These are phyloP conservation scores for Turritopsis rubra DNA, from an alignment of 30 jellyfish, hydroid and myxozoan species.

Conservation along the genomic window DNA sequence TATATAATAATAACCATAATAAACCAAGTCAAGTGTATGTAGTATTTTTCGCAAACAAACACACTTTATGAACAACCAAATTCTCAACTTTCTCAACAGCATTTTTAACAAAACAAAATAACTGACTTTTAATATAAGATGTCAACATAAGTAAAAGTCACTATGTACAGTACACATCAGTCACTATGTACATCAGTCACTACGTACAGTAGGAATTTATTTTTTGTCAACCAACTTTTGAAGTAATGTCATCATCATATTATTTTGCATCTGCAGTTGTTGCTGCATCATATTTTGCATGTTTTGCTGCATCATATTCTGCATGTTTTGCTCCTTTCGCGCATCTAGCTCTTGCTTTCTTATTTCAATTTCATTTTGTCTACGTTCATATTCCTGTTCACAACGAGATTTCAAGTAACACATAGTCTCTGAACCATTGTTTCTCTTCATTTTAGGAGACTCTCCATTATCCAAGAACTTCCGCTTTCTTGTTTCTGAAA, in stretches of 20 bases:
- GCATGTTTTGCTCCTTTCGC: background rate
- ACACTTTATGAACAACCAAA: background rate
- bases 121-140: background rate
- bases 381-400: conserved; percentile 15
- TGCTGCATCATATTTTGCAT: background rate
- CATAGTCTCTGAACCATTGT: conserved; percentile 30
- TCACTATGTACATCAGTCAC: background rate
- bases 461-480: background rate
- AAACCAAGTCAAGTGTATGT: background rate
- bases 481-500: conserved; percentile 16
- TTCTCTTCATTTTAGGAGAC: background rate
- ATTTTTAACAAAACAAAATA: background rate
- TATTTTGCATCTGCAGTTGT: background rate
- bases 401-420: conserved; percentile 21
- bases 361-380: conserved; percentile 19
- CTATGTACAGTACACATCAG: background rate
- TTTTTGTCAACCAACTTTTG: background rate
- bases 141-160: background rate
- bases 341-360: conserved; percentile 22
- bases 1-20: background rate
- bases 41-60: background rate
- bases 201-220: background rate
- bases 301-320: background rate
- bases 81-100: background rate
- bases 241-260: background rate